Evolutionary conservation across 2,113 vertebrate species (phyloP).

Genomic region (Proteles cristata): DNA sequence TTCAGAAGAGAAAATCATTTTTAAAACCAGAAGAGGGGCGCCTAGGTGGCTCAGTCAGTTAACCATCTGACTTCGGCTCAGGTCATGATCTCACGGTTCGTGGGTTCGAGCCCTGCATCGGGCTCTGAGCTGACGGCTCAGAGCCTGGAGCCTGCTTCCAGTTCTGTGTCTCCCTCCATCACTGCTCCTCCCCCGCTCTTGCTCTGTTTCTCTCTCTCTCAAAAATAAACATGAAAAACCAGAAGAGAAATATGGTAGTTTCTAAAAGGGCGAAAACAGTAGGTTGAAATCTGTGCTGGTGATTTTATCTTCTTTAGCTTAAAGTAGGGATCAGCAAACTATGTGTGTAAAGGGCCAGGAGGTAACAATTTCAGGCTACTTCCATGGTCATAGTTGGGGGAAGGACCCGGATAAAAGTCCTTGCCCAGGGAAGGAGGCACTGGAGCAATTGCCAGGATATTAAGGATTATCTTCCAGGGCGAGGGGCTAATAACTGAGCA

Average conservation of each 20-base stretch:
- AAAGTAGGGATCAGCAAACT: neutral
- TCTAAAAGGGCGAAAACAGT: neutral
- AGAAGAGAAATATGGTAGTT: neutral
- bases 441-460: rapidly evolving
- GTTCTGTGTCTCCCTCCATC: too few relatives aligned
- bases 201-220: too few relatives aligned
- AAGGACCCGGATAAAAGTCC: neutral
- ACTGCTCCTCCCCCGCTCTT: too few relatives aligned
- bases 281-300: neutral
- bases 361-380: neutral
- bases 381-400: neutral
- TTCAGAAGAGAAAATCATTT: neutral
- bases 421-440: neutral
- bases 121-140: too few relatives aligned
- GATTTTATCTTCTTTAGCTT: neutral
- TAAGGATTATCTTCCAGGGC: neutral
- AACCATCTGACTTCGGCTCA: too few relatives aligned
- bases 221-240: neutral
- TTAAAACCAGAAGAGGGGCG: neutral
- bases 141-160: too few relatives aligned
- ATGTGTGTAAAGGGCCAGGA: neutral
- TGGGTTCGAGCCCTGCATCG: too few relatives aligned
- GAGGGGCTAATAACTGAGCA: neutral
- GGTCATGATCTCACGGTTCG: too few relatives aligned
- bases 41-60: too few relatives aligned